Evolutionary conservation across 2,888 invertebrate species (phyloP), one percentile per base, ranked within the genome.

Genomic region (Heliconius erato): DNA sequence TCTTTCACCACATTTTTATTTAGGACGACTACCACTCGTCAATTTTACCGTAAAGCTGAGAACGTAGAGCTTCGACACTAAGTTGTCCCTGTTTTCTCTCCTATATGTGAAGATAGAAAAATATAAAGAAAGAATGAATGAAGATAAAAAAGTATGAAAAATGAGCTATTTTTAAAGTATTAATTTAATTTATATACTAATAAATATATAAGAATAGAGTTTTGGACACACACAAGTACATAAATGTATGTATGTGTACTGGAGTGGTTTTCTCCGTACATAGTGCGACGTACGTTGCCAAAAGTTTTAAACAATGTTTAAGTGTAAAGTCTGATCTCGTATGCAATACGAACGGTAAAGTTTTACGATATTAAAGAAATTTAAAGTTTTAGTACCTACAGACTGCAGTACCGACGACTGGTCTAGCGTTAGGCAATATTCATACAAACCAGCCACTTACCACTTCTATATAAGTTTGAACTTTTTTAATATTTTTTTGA

Each of bases 361-460:
- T 80, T 80, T 80, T 76, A 80, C 80, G 35, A 80, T 80, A 68
- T 69, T 76, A 68, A 74, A 68, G 74, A 80, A 76, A 76, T 80
- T 76, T 32, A 12, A 44, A 80, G 67, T 80, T 74, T 74, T 16
- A 68, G 14, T 68, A 54, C 26, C 63, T 44, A 71, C 71, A 71
- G 23, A 71, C 40, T 72, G 54, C 28, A 80, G 67, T 32, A 49
- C 40, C 28, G 49, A 68, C 74, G 59, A 23, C 54, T 54, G 12
- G 32, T 35, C 74, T 59, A 11, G 28, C 54, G 28, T 54, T 23
- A 28, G 54, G 74, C 54, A 54, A 54, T 28, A 74, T 74, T 14
- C 74, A 14, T 14, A 74, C 14, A 32, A 35, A 35, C 54, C 32
- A 59, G 35, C 59, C 74, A 59, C n/a, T 35, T 35, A 63, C 6